Evolutionary conservation across 2,888 invertebrate genomes (phyloP).

Genomic region (Scotopteryx bipunctaria): DNA sequence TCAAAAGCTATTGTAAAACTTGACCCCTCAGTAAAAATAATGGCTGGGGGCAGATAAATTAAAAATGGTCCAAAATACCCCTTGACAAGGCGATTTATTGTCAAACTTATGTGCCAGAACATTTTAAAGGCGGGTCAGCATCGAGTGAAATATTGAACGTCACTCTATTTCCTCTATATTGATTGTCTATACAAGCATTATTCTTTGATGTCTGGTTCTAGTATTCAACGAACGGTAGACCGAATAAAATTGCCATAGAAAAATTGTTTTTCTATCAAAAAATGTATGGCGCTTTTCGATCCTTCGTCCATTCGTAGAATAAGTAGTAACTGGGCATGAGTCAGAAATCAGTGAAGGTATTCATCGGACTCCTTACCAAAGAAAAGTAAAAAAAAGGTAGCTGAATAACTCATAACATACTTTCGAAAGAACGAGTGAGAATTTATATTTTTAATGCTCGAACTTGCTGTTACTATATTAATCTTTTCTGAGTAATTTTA

Average conservation of each 20-base stretch:
- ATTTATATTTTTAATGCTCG: too few species aligned
- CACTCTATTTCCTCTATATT: conserved; percentile 22
- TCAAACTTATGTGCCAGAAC: conserved; percentile 46
- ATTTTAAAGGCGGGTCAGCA: conserved; percentile 49
- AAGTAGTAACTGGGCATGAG: too few species aligned
- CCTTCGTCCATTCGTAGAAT: too few species aligned
- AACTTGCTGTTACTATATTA: background rate
- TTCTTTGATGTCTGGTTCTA: background rate
- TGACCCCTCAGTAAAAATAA: conserved; percentile 81
- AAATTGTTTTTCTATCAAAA: too few species aligned
- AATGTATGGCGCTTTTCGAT: too few species aligned
- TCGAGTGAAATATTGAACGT: conserved; percentile 27
- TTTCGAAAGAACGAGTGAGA: too few species aligned
- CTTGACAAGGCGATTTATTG: conserved; percentile 67
- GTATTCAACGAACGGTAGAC: too few species aligned
- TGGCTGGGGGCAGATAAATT: conserved; percentile 80
- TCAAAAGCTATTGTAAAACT: conserved; percentile 57
- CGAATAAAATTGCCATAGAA: too few species aligned
- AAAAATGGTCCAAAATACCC: conserved; percentile 82
- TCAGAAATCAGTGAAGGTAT: too few species aligned
- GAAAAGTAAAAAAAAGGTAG: too few species aligned
- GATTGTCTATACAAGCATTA: conserved; percentile 9
- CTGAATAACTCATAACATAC: too few species aligned
- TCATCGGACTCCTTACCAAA: too few species aligned
- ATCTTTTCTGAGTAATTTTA: background rate